Conservation (phyloP, 2,888 invertebrate species). For the Agonopterix alstromeriana region DNA sequence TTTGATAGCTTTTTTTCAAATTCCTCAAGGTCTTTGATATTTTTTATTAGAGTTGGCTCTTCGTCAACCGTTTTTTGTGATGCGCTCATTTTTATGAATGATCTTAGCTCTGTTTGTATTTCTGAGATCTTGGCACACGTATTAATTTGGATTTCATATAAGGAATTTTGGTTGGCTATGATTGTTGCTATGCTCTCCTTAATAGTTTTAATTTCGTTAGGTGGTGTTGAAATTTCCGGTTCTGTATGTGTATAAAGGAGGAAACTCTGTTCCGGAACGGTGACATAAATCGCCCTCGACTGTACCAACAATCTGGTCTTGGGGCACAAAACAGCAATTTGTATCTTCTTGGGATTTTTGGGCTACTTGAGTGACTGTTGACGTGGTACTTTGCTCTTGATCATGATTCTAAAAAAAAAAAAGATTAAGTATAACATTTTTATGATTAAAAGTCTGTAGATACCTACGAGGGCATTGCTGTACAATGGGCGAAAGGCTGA, state of each 20-base stretch:
- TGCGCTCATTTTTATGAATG: slow-evolving; percentile 1
- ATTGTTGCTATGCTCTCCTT: slow-evolving; percentile 1
- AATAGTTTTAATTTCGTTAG: slow-evolving; percentile 2
- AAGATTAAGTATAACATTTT: too few species aligned
- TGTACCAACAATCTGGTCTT: too few species aligned
- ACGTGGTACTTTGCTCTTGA: too few species aligned
- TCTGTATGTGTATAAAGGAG: slow-evolving; percentile 2
- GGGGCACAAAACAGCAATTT: too few species aligned
- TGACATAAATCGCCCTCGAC: neutral
- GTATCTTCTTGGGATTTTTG: too few species aligned
- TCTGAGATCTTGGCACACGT: slow-evolving; percentile 3
- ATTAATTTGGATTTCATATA: slow-evolving; percentile 6
- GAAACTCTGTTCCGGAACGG: slow-evolving; percentile 4
- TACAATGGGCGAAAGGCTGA: too few species aligned
- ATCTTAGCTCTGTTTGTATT: slow-evolving; percentile 6
- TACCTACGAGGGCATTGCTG: too few species aligned
- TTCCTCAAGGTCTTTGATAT: slow-evolving; percentile 1
- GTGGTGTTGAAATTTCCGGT: slow-evolving; percentile 3
- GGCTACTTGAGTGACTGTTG: too few species aligned
- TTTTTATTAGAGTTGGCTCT: slow-evolving; percentile 1
- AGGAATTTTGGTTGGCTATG: slow-evolving; percentile 3
- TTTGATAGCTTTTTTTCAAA: slow-evolving; percentile 1
- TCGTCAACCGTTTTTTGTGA: neutral
- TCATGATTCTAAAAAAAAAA: too few species aligned
- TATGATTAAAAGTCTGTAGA: too few species aligned